These are phyloP conservation scores for Pristionchus fissidentatus DNA, from an alignment of 2,888 invertebrate species.

Conservation along the genomic window DNA sequence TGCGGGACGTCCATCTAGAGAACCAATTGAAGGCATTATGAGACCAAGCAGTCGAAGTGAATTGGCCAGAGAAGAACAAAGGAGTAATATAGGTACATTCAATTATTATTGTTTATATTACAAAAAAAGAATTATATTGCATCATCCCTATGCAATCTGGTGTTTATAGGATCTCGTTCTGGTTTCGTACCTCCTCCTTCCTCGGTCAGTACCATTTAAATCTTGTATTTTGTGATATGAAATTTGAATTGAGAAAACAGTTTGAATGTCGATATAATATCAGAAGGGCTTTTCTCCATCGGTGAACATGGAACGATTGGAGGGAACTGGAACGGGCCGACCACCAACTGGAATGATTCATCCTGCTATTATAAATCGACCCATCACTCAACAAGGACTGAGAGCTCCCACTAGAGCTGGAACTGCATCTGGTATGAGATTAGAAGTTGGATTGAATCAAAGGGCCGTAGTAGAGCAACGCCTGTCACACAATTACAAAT, in stretches of 20 bases:
- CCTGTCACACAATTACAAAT: too few species aligned
- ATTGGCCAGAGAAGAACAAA: background rate
- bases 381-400: constrained; percentile 47
- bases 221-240: background rate
- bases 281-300: constrained; percentile 24
- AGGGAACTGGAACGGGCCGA: constrained; percentile 7
- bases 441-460: too few species aligned
- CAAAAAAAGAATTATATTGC: background rate
- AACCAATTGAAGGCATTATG: background rate
- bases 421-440: constrained; percentile 3
- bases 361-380: background rate
- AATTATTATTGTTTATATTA: background rate
- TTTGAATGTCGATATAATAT: background rate
- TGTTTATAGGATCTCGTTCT: constrained; percentile 38
- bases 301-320: background rate
- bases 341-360: constrained; percentile 25
- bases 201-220: background rate
- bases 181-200: constrained; percentile 36
- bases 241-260: background rate
- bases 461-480: too few species aligned
- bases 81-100: background rate
- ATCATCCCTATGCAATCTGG: background rate
- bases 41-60: background rate
- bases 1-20: background rate
- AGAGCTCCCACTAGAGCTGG: constrained; percentile 46